Conservation (phyloP, 2,113 vertebrate species). For the Scomber scombrus region DNA sequence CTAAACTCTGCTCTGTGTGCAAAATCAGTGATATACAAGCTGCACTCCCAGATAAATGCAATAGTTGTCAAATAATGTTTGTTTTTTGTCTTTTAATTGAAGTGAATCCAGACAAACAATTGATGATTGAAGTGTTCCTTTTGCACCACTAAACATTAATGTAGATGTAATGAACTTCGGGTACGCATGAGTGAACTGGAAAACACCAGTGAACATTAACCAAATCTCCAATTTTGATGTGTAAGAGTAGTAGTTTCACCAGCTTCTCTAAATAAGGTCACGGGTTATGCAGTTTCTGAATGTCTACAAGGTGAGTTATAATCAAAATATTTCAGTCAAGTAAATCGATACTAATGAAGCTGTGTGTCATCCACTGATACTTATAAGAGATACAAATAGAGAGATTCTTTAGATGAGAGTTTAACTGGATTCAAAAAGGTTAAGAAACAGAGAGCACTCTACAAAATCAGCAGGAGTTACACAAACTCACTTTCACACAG, state of each 20-base stretch:
- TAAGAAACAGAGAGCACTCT: no score
- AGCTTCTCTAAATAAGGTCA: neutral
- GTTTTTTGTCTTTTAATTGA: neutral
- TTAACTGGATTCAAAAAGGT: no score
- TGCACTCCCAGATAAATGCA: no score
- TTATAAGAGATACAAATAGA: neutral
- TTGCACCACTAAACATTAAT: neutral
- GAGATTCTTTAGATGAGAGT: no score
- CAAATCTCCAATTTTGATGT: neutral
- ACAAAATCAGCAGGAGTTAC: constrained; percentile 1
- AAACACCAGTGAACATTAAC: neutral
- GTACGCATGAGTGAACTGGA: no score
- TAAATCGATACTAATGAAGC: constrained; percentile 35
- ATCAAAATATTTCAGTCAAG: constrained; percentile 15
- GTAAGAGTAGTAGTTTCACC: neutral
- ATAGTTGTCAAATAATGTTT: neutral
- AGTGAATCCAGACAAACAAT: no score
- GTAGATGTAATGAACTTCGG: neutral
- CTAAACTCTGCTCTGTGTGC: constrained; percentile 44
- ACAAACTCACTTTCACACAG: neutral
- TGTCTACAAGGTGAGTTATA: neutral
- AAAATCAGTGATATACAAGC: no score
- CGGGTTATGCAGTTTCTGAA: neutral
- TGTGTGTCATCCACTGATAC: constrained; percentile 41
- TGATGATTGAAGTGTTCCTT: neutral